phyloP scores from a whole-genome alignment of 2,113 vertebrate species.

The Caretta caretta region DNA sequence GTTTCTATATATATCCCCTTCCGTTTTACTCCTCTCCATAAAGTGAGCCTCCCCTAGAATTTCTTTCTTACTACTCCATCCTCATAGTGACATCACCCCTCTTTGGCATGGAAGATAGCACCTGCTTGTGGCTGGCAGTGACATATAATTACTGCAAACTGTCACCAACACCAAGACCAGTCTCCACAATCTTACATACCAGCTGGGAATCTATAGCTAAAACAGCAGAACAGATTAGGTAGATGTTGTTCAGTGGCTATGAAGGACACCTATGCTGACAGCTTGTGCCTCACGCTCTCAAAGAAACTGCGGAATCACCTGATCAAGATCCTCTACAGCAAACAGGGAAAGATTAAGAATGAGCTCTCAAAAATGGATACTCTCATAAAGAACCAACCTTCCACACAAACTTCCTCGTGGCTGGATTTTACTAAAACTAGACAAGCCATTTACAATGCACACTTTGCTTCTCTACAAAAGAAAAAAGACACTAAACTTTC shows the following conservation, averaged over 20 bases:
- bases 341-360: too few relatives aligned
- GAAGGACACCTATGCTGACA: background rate
- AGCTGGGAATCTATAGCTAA: background rate
- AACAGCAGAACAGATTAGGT: fast-evolving
- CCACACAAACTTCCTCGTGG: too few relatives aligned
- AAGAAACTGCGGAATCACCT: too few relatives aligned
- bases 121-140: background rate
- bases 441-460: too few relatives aligned
- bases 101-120: background rate
- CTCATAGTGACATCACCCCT: background rate
- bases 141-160: background rate
- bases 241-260: background rate
- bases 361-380: too few relatives aligned
- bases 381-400: too few relatives aligned
- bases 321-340: too few relatives aligned
- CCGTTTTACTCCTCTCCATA: background rate
- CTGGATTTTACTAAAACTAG: too few relatives aligned
- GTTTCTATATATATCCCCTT: background rate
- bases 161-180: background rate
- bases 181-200: background rate
- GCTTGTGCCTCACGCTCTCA: too few relatives aligned
- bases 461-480: too few relatives aligned
- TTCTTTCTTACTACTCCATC: background rate
- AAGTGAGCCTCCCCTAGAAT: background rate
- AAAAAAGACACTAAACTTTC: too few relatives aligned